A percentile compares a stretch with the other conserved stretches of the same genome.
Evolutionary conservation across 2,888 invertebrate genomes (phyloP).

Genomic region (Elysia crispata): DNA sequence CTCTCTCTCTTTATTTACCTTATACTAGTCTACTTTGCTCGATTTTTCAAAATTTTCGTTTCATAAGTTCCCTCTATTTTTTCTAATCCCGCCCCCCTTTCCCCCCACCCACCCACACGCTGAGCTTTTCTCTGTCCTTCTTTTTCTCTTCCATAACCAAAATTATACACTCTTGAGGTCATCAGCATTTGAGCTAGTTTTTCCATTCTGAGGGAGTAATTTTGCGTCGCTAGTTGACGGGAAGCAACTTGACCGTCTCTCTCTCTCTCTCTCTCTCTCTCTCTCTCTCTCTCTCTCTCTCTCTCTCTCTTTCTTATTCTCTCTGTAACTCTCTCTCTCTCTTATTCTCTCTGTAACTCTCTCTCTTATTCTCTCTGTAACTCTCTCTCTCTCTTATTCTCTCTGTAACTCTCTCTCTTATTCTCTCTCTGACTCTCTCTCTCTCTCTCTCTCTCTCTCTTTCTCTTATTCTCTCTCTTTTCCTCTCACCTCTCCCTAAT

Average conservation of each 20-base stretch:
- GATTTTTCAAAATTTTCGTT: no score
- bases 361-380: not conserved
- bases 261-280: slow-evolving; percentile 4
- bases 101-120: not conserved
- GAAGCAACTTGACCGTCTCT: not conserved
- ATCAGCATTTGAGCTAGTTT: no score
- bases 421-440: not conserved
- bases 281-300: slow-evolving; percentile 2
- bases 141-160: no score
- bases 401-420: not conserved
- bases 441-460: slow-evolving; percentile 41
- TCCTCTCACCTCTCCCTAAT: no score
- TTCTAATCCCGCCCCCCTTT: not conserved
- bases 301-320: slow-evolving; percentile 6
- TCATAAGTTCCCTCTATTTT: not conserved
- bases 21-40: no score
- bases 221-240: not conserved
- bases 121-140: slow-evolving; percentile 6
- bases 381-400: not conserved
- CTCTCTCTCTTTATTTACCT: no score
- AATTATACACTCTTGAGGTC: no score
- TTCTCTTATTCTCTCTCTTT: no score
- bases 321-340: not conserved
- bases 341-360: not conserved
- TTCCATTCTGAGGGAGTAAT: no score